Conservation (phyloP, 1,140 invertebrate genomes). For the Platorchestia sp. region DNA sequence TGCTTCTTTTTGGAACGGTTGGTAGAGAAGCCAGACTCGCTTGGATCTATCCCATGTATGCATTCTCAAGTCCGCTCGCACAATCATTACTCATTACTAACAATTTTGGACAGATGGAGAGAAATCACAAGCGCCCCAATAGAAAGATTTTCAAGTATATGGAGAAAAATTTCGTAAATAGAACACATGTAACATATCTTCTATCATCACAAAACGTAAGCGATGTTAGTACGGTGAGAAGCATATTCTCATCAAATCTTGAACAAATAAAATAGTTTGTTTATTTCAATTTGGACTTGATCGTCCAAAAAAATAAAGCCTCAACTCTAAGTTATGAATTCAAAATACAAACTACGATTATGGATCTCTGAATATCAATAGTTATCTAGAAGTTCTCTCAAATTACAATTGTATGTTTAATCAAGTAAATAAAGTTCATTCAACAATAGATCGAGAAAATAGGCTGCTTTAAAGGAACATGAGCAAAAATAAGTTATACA, state of each 20-base stretch:
- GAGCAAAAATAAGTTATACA: not conserved
- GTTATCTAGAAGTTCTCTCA: not conserved
- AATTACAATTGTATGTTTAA: not conserved
- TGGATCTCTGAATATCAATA: not conserved
- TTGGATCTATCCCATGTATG: too few species aligned
- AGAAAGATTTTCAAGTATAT: too few species aligned
- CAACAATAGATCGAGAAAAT: not conserved
- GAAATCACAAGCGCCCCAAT: too few species aligned
- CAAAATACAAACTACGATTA: not conserved
- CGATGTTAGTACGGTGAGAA: not conserved
- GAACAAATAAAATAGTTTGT: not conserved
- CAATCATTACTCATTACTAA: too few species aligned
- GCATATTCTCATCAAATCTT: not conserved
- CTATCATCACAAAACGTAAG: not conserved
- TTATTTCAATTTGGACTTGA: not conserved
- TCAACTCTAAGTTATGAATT: too few species aligned
- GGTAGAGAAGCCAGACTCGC: too few species aligned
- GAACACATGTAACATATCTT: too few species aligned
- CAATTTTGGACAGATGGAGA: too few species aligned
- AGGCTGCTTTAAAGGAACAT: too few species aligned
- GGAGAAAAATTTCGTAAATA: not conserved
- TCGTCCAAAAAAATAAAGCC: too few species aligned
- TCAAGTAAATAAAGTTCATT: not conserved
- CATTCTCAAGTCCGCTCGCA: too few species aligned
- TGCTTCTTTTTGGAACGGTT: too few species aligned